phyloP scores from a whole-genome alignment of 2,888 invertebrate genomes.

The Plebejus argus region DNA sequence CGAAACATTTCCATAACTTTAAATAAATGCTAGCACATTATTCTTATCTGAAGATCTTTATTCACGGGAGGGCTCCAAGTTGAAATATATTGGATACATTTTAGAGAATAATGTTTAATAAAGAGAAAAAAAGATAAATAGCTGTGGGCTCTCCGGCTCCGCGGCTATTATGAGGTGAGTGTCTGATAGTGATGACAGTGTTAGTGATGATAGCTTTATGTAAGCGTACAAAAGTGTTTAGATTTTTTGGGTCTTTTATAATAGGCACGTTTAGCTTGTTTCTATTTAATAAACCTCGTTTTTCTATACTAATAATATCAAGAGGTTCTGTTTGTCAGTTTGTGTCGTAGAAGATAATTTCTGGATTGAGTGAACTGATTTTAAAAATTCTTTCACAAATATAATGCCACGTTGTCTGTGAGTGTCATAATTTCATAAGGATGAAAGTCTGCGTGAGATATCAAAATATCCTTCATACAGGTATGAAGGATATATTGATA shows the following conservation, averaged over 20 bases:
- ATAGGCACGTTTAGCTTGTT: not conserved
- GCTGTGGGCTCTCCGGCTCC: not conserved
- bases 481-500: too few relatives aligned
- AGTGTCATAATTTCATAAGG: not conserved
- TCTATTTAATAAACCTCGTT: not conserved
- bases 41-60: slow-evolving; percentile 18
- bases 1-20: slow-evolving; percentile 10
- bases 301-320: too few relatives aligned
- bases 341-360: not conserved
- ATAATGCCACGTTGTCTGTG: too few relatives aligned
- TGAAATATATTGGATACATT: slow-evolving; percentile 23
- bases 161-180: not conserved
- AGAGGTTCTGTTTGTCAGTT: not conserved
- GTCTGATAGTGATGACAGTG: slow-evolving; percentile 16
- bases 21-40: slow-evolving; percentile 28
- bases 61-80: slow-evolving; percentile 11
- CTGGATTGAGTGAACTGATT: not conserved
- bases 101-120: slow-evolving; percentile 14
- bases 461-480: too few relatives aligned
- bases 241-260: not conserved
- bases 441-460: too few relatives aligned
- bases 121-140: slow-evolving; percentile 16
- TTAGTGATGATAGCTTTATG: slow-evolving; percentile 1
- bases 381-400: too few relatives aligned
- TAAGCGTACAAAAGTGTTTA: not conserved